Base-by-base conservation (phyloP, 2,113 vertebrate genomes). In the Petromus typicus region DNA sequence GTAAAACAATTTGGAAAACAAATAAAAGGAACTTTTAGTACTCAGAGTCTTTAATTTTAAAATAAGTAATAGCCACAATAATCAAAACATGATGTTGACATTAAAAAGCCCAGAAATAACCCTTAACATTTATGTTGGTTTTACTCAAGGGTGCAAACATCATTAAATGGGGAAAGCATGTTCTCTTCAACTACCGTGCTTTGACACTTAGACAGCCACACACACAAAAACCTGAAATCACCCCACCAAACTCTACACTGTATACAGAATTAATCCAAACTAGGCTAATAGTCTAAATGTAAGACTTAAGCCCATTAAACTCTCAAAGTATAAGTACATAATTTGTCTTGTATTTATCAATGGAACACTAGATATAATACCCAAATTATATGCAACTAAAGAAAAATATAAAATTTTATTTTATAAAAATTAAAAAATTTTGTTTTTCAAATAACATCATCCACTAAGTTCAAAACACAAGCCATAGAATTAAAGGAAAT, bases 301-400 rank as follows among this genome's bases (percentile, higher is more conserved):
- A 93, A 86, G 20, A 86, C 22, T 23, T 80, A 86, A 69, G 18
- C 25, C 25, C 54, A 48, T 56, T 61, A 89, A 80, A 90, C 5
- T 81, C 27, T 32, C n/a, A 71, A 48, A 48, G 43, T 2, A 76
- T 76, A 76, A 14, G 14, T 32, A 14, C 30, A 48, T 30, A 18
- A 6, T 40, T 73, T 73, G 25, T 25, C 32, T 57, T 71, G 48
- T 9, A 90, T 90, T 93, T 80, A 64, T 18, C 45, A 76, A 82
- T 67, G 16, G 18, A 76, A 54, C 73, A 27, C 86, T 43, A 73
- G 17, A 81, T 61, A 71, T 43, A 43, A 67, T 45, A 76, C 16
- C 34, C 76, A 90, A 93, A 91, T 5, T 43, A 61, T 54, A 96
- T 87, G 9, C 17, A 82, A 91, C 6, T 51, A 59, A 67, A 85